Conservation (phyloP, 2,888 invertebrate species). For the Hypomecis punctinalis region DNA sequence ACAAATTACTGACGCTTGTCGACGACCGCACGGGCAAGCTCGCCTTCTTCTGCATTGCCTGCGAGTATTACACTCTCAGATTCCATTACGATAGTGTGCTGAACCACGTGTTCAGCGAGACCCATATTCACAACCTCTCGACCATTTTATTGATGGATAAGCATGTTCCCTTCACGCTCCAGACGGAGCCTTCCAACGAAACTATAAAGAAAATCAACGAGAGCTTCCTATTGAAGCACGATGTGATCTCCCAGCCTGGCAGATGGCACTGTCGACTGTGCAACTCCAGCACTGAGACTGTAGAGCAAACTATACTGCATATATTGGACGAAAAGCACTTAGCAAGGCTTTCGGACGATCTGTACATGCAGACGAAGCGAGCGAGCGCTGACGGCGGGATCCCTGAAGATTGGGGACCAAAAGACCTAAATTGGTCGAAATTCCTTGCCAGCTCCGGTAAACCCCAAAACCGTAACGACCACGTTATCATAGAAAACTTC, state of each 20-base stretch:
- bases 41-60: slow-evolving; percentile 79
- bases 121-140: slow-evolving; percentile 74
- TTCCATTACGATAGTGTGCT: slow-evolving; percentile 79
- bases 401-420: slow-evolving; percentile 79
- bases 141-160: slow-evolving; percentile 72
- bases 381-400: slow-evolving; percentile 66
- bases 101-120: slow-evolving; percentile 77
- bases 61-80: slow-evolving; percentile 78
- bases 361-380: slow-evolving; percentile 67
- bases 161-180: slow-evolving; percentile 64
- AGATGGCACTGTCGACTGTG: slow-evolving; percentile 67
- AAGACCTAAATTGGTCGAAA: slow-evolving; percentile 77
- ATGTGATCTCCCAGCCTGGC: slow-evolving; percentile 55
- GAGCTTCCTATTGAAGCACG: slow-evolving; percentile 68
- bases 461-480: slow-evolving; percentile 70
- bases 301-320: slow-evolving; percentile 68
- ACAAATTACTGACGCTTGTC: slow-evolving; percentile 71
- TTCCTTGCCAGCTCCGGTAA: slow-evolving; percentile 77
- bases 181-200: slow-evolving; percentile 61
- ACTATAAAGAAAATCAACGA: slow-evolving; percentile 73
- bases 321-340: slow-evolving; percentile 77
- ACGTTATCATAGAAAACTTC: slow-evolving; percentile 78
- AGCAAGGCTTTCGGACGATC: slow-evolving; percentile 70
- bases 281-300: slow-evolving; percentile 58
- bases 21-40: slow-evolving; percentile 79